Evolutionary conservation across 2,888 invertebrate species (phyloP).

Genomic region (Augiades crinisus): DNA sequence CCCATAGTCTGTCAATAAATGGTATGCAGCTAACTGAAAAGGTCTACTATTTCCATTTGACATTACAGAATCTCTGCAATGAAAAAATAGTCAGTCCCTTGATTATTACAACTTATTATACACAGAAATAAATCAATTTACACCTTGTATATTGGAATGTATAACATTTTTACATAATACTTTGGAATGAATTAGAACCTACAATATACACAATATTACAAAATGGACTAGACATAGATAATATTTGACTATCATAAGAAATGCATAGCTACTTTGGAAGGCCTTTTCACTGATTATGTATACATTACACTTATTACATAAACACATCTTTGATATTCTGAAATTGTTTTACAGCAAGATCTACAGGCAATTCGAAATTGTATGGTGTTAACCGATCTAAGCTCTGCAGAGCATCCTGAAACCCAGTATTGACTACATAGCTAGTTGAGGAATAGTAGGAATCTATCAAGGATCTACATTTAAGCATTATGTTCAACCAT

Average conservation of each 20-base stretch:
- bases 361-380: slow-evolving; percentile 96
- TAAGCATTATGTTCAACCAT: slow-evolving; percentile 97
- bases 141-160: slow-evolving; percentile 7
- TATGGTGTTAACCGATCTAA: slow-evolving; percentile 92
- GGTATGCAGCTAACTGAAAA: no score
- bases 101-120: no score
- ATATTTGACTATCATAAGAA: slow-evolving; percentile 21
- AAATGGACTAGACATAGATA: slow-evolving; percentile 32
- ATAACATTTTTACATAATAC: no score
- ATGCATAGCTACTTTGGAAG: slow-evolving; percentile 37
- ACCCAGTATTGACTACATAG: slow-evolving; percentile 97
- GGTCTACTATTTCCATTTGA: no score
- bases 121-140: slow-evolving; percentile 2
- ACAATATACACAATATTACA: slow-evolving; percentile 15
- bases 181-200: no score
- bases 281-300: slow-evolving; percentile 36
- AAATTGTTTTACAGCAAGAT: slow-evolving; percentile 97
- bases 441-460: slow-evolving; percentile 94
- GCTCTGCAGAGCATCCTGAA: slow-evolving; percentile 96
- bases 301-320: slow-evolving; percentile 72
- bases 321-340: slow-evolving; percentile 99
- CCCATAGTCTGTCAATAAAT: no score
- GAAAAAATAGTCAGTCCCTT: no score
- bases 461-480: slow-evolving; percentile 90
- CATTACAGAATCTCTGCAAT: no score